Base-by-base conservation (phyloP, 92 coral and sea anemone genomes). In the Phenganax stokvisi region DNA sequence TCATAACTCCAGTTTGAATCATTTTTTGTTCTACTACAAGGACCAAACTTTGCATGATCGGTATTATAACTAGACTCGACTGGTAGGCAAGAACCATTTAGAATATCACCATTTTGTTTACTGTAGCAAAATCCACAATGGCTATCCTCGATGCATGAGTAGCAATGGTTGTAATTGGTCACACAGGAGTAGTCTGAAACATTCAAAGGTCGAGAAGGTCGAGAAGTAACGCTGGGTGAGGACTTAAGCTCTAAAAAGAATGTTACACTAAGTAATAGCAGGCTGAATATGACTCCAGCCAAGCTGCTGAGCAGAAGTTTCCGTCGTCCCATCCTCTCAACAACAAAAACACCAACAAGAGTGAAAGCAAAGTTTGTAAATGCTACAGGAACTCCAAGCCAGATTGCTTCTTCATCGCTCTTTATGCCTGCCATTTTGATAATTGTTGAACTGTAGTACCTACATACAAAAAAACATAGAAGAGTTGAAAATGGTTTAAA, bases 381-480 rank as follows among this genome's bases (percentile, higher is more conserved):
- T 9, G 97, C 98, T 8, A 94, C 87, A 7, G 89, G 92, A 54
- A 97, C 97, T 3, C 97, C 96, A 9, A 94, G 75, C 98, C 98
- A 94, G 55, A 94, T 92, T 11, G 96, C 94, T 51, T 80, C 77
- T 76, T 92, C 88, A 58, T 90, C 89, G n/a, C 86, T 87, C 31
- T 90, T 88, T 56, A 90, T 71, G 15, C 98, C 98, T 4, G 98
- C 91, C 98, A 94, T 94, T 63, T 87, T 88, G 57, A 94, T 91
- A 11, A 91, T 92, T 10, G 98, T 94, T 12, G 98, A 93, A 87
- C 98, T 90, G 88, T 94, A 94, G 75, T 94, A 94, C 98, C 98
- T 94, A 73, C 52, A 63, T 37, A 37, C 3, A 37, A 37, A 37
- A 37, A 37, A 2, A 37, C 47, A 2, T 20, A 20, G 25, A 20